Base-by-base conservation (phyloP, 2,888 invertebrate species). In the Galeopsomyia nigrocyanea region DNA sequence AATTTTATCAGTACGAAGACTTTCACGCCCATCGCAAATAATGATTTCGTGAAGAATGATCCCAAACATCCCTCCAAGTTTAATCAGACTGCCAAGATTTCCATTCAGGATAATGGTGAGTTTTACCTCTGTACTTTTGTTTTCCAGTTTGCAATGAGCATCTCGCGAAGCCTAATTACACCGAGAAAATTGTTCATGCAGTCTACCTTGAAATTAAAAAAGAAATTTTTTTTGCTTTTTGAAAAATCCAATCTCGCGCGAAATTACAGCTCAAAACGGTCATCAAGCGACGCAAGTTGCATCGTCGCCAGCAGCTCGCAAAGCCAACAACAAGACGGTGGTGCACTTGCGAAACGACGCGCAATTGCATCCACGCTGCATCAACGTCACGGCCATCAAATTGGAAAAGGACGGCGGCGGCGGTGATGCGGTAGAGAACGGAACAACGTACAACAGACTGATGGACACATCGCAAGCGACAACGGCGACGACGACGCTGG, bases 301-400 rank as follows among this genome's bases (percentile, higher is more conserved):
- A 0, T 16, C 68, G 31, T 39, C 39, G 19, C 21, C 53, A 47
- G 16, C 56, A 13, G 21, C 56, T 3, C 75, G 71, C 13, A 65
- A 67, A 22, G 66, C 72, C 21, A 77, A 72, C 60, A 79, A 78
- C 62, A 78, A 76, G 71, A 78, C 79, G 0, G 76, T 79, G 51
- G 77, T 79, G 22, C 77, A 77, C 19, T 60, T 79, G 19, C 67
- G 75, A 16, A 76, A 75, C 66, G 16, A 49, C 46, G 39, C 56
- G 6, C 51, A 10, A 22, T 47, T 31, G 46, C 14, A 50, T 26
- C 49, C 67, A 17, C 67, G 68, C 7, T 71, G 63, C 49, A 72
- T 70, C 50, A 70, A 72, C 66, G 63, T 69, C 51, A 75, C 68
- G 16, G 70, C 67, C 2, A 60, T 68, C 39, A 73, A 68, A n/a